These are phyloP conservation scores for Vultur gryphus DNA, from an alignment of 2,797 vertebrate species.

Conservation along the genomic window DNA sequence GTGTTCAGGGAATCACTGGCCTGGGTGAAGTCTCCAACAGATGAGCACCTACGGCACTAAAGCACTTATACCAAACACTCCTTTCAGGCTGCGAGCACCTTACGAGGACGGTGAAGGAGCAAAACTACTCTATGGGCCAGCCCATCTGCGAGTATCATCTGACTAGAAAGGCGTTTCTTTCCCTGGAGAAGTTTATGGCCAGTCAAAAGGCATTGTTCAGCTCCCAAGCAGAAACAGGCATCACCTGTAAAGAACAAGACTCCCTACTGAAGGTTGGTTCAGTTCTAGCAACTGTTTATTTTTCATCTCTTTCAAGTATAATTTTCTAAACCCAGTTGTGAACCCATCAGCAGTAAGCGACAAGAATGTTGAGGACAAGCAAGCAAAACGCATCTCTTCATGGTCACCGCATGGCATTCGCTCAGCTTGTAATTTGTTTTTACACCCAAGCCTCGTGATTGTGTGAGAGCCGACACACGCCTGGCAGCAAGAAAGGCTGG, in stretches of 20 bases:
- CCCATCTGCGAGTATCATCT: not conserved
- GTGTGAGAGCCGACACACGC: not conserved
- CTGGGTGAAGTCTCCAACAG: not conserved
- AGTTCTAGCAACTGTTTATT: not conserved
- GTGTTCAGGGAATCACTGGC: not conserved
- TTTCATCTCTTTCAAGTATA: not conserved
- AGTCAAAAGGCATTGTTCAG: not conserved
- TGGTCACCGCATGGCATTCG: not conserved
- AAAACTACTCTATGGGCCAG: not conserved
- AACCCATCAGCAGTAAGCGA: not conserved
- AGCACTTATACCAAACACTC: not conserved
- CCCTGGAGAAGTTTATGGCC: not conserved
- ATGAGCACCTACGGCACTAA: not conserved
- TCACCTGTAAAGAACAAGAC: not conserved
- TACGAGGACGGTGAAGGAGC: not conserved
- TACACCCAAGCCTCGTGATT: not conserved
- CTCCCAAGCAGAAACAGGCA: not conserved
- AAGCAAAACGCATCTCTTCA: not conserved
- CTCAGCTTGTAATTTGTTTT: not conserved
- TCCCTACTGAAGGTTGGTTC: not conserved
- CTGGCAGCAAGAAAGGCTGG: not conserved
- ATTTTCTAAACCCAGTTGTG: not conserved
- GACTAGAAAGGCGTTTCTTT: not conserved
- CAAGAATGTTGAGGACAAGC: not conserved
- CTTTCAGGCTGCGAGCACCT: slow-evolving; percentile 23